These are phyloP conservation scores for Gorsachius goisagi DNA, from an alignment of 2,113 vertebrate genomes.

Conservation along the genomic window DNA sequence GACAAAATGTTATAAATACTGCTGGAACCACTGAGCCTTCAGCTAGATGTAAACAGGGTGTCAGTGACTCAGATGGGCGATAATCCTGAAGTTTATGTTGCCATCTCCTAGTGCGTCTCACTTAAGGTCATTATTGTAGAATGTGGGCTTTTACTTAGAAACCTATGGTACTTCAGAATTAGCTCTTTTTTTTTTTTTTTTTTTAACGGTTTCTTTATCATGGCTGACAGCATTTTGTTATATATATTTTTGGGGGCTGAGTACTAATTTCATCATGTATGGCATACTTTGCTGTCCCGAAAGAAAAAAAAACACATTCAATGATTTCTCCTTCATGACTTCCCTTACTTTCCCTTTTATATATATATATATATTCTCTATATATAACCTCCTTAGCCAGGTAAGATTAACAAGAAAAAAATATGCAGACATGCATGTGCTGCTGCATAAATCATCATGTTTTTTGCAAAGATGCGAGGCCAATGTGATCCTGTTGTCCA, in stretches of 20 bases:
- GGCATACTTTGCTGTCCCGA: not conserved
- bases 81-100: not conserved
- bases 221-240: not conserved
- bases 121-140: not conserved
- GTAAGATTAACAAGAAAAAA: not conserved
- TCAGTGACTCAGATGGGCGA: not conserved
- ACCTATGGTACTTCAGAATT: not conserved
- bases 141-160: not conserved
- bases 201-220: not conserved
- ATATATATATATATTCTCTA: no score
- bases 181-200: not conserved
- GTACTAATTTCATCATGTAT: not conserved
- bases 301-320: not conserved
- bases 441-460: not conserved
- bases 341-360: not conserved
- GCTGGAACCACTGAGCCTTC: not conserved
- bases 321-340: not conserved
- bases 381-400: not conserved
- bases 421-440: not conserved
- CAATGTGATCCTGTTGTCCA: not conserved
- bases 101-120: not conserved
- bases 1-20: not conserved
- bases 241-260: not conserved
- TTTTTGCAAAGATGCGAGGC: not conserved
- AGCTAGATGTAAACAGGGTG: not conserved